Base-by-base conservation (phyloP, 2,113 vertebrate genomes). In the Melospiza georgiana region DNA sequence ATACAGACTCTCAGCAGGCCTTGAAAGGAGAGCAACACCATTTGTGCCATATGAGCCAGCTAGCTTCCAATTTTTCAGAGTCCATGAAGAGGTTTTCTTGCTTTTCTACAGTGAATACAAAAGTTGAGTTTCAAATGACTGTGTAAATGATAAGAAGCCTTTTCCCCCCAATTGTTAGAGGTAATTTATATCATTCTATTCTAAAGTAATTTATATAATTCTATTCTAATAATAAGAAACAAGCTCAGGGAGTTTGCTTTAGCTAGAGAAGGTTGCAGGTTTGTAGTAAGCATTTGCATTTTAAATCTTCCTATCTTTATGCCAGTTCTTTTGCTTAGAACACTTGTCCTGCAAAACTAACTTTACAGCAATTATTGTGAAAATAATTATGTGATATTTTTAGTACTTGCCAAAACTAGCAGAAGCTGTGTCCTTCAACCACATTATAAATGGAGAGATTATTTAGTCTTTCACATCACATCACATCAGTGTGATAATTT, bases 101-200 rank as follows among this genome's bases (percentile, higher is more conserved):
- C 48, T 43, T 89, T 83, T 54, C 30, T 73, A 17, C 22, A 43
- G 24, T n/a, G 41, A 71, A 37, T 43, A 55, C 12, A 23, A 19
- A 77, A 57, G 17, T 2, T 55, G 41, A 77, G n/a, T 78, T 75
- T 74, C 9, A 44, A 49, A 62, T 76, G 27, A 16, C 19, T 18
- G 5, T 44, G 61, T 82, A 27, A 79, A 39, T 87, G 87, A 3
- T 31, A 37, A 78, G 65, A 89, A 44, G 15, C 6, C 31, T 19
- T 35, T 20, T 4, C 2, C 1, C 12, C 17, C 1, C 4, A 2
- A 0, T 51, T 59, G 48, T 48, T 44, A 37, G 27, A 67, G 33
- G 9, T 58, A 37, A 23, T 43, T 87, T 78, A 31, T 87, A 22
- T 93, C 0, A 68, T 77, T 84, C 13, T 8, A 41, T 23, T 76